Evolutionary conservation across 2,113 vertebrate species (phyloP).

Genomic region (Clarias batrachus): DNA sequence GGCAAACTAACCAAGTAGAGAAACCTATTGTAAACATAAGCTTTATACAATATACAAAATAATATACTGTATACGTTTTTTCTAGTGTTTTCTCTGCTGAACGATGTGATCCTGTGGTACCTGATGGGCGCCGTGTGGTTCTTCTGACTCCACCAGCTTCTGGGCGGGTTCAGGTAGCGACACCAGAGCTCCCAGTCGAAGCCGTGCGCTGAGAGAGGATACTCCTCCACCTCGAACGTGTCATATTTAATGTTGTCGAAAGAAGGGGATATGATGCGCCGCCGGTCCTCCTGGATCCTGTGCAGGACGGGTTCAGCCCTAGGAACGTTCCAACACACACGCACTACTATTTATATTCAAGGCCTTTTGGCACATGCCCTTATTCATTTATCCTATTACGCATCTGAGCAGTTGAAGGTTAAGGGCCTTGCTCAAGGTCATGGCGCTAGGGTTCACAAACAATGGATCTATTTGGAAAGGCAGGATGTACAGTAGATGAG

Average conservation of each 20-base stretch:
- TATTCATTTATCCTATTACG: too few species aligned
- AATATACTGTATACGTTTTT: background rate
- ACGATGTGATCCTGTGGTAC: constrained; percentile 63
- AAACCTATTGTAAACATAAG: background rate
- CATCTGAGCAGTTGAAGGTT: too few species aligned
- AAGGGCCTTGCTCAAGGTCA: too few species aligned
- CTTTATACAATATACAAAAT: background rate
- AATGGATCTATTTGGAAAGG: background rate
- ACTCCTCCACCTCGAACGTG: constrained; percentile 96
- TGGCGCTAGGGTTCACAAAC: too few species aligned
- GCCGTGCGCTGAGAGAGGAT: constrained; percentile 91
- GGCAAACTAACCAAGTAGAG: background rate
- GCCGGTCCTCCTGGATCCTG: constrained; percentile 93
- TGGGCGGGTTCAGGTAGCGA: constrained; percentile 93
- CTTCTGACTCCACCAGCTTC: constrained; percentile 91
- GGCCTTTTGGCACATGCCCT: too few species aligned
- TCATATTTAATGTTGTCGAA: constrained; percentile 99
- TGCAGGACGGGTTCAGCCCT: constrained; percentile 95
- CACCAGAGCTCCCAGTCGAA: constrained; percentile 99
- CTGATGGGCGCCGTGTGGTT: constrained; percentile 93
- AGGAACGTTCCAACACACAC: constrained; percentile 39
- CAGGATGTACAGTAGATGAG: background rate
- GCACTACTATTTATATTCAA: background rate
- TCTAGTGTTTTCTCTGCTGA: background rate
- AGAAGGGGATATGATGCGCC: constrained; percentile 90